phyloP scores from a whole-genome alignment of 1,140 invertebrate genomes.

The Drosophila pallidifrons region DNA sequence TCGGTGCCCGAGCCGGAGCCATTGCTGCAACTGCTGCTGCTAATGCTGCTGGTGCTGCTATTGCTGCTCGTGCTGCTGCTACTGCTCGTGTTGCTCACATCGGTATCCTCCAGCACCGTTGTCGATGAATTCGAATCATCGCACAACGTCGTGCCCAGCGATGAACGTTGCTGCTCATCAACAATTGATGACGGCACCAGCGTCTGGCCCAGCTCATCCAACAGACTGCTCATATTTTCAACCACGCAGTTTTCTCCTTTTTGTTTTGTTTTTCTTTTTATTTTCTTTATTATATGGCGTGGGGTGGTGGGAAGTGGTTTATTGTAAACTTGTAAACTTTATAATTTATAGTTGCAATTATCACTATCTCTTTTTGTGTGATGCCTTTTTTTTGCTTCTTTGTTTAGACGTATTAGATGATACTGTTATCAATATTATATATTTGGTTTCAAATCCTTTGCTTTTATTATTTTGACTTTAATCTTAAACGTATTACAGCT shows the following conservation, averaged over 20 bases:
- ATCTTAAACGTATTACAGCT: slow-evolving; percentile 31
- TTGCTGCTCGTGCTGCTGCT: slow-evolving; percentile 52
- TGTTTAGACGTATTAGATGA: slow-evolving; percentile 13
- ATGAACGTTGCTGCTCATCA: slow-evolving; percentile 12
- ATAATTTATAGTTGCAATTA: not conserved
- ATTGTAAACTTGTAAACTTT: not conserved
- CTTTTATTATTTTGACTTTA: slow-evolving; percentile 15
- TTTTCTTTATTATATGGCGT: not conserved
- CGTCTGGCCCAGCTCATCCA: slow-evolving; percentile 44
- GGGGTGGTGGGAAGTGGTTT: slow-evolving; percentile 14
- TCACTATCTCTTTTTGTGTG: not conserved
- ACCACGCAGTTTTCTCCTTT: not conserved
- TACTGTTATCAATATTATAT: slow-evolving; percentile 9
- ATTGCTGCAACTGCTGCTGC: slow-evolving; percentile 58
- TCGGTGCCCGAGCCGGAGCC: slow-evolving; percentile 63
- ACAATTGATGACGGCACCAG: slow-evolving; percentile 30
- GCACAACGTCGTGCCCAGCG: slow-evolving; percentile 39
- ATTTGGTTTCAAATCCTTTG: slow-evolving; percentile 42
- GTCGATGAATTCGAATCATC: slow-evolving; percentile 60
- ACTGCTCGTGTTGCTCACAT: slow-evolving; percentile 70
- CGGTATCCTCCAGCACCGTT: slow-evolving; percentile 64
- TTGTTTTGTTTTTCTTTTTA: slow-evolving; percentile 3
- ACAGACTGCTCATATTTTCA: slow-evolving; percentile 36
- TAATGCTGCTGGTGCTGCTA: slow-evolving; percentile 50
- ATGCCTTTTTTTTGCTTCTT: not conserved